Percentiles rank a stretch among this genome's conserved stretches.
These are phyloP conservation scores for Leptodactylus fuscus DNA, from an alignment of 2,113 vertebrate genomes.

Conservation along the genomic window DNA sequence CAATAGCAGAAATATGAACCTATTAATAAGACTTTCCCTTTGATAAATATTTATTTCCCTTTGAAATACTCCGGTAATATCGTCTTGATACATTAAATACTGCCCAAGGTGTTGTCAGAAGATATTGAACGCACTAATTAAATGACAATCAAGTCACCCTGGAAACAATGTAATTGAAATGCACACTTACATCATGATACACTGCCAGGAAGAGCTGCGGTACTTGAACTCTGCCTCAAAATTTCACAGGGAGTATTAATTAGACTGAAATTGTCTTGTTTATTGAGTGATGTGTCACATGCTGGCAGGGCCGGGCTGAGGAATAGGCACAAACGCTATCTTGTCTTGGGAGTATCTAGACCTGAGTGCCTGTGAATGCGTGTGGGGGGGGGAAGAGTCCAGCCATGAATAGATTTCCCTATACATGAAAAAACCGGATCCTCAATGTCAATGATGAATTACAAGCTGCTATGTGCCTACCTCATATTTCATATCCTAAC, in stretches of 20 bases:
- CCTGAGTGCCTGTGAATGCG: no score
- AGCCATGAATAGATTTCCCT: neutral
- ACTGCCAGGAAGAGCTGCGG: constrained; percentile 22
- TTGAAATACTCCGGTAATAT: constrained; percentile 20
- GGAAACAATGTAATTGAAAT: constrained; percentile 43
- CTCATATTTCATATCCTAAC: neutral
- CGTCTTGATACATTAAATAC: neutral
- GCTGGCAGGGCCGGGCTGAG: constrained; percentile 1
- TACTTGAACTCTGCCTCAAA: constrained; percentile 37
- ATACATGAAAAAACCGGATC: neutral
- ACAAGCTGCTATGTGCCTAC: neutral
- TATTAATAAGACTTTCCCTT: constrained; percentile 7
- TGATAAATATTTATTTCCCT: neutral
- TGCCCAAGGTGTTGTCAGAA: constrained; percentile 15
- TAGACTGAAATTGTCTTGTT: constrained; percentile 25
- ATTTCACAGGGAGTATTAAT: constrained; percentile 53
- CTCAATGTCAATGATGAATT: neutral
- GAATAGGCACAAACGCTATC: neutral
- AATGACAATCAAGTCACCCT: constrained; percentile 51
- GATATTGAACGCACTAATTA: constrained; percentile 42
- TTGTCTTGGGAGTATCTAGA: neutral
- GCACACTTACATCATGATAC: constrained; percentile 19
- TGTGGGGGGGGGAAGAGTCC: neutral
- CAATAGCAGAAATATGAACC: neutral
- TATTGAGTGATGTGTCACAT: constrained; percentile 22